Conservation (phyloP, 2,797 vertebrate species). For the Ceyx erithaca region DNA sequence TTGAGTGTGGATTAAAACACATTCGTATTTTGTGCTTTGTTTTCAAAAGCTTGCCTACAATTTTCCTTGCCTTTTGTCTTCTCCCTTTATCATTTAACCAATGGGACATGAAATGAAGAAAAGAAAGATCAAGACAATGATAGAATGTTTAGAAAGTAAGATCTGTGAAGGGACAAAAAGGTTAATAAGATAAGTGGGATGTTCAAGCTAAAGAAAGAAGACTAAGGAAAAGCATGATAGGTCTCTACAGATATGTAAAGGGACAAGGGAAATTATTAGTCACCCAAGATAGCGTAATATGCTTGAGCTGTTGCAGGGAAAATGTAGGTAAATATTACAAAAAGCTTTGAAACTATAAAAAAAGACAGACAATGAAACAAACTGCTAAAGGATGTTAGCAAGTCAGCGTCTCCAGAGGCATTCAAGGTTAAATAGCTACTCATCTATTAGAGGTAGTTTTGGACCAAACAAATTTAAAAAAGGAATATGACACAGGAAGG, state of each 20-base stretch:
- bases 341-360: constrained; percentile 39
- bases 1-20: constrained; percentile 65
- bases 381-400: constrained; percentile 2
- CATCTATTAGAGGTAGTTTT: constrained; percentile 6
- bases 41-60: constrained; percentile 66
- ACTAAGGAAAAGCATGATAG: constrained; percentile 55
- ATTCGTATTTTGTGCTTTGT: constrained; percentile 67
- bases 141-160: constrained; percentile 57
- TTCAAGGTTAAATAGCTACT: constrained; percentile 32
- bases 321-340: constrained; percentile 60
- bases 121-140: constrained; percentile 69
- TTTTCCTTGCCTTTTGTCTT: constrained; percentile 60
- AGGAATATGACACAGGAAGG: background rate
- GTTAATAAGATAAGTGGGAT: constrained; percentile 64
- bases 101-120: constrained; percentile 63
- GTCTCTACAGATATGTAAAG: constrained; percentile 52
- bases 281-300: constrained; percentile 60
- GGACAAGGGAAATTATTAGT: constrained; percentile 67
- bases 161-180: constrained; percentile 53
- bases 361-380: constrained; percentile 37
- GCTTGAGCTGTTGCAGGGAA: constrained; percentile 48
- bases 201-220: constrained; percentile 50
- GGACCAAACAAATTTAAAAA: constrained; percentile 40
- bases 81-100: constrained; percentile 66
- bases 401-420: background rate